Conservation (phyloP, 2,113 vertebrate species). For the Silurus glanis region DNA sequence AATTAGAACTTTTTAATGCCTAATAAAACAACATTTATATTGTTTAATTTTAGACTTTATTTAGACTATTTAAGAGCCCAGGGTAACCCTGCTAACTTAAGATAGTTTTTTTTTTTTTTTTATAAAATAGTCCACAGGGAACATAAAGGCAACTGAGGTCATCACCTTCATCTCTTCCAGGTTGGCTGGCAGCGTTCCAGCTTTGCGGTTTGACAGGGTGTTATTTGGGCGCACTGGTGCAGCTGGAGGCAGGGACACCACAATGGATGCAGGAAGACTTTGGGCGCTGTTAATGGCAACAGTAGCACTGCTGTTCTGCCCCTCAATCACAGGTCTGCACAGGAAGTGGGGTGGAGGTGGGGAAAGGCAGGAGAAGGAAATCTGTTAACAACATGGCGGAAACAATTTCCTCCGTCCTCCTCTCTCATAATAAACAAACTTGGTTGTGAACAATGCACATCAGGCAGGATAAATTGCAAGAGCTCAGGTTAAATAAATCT, state of each 20-base stretch:
- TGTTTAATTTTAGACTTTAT: too few species aligned
- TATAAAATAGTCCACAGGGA: not conserved
- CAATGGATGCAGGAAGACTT: conserved; percentile 71
- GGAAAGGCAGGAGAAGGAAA: conserved; percentile 46
- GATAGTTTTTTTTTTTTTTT: too few species aligned
- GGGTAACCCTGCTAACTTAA: too few species aligned
- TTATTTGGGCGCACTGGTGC: conserved; percentile 70
- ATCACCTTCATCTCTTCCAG: conserved; percentile 95
- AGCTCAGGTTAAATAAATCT: conserved; percentile 54
- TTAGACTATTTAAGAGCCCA: too few species aligned
- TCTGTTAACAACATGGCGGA: conserved; percentile 30
- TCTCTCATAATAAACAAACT: conserved; percentile 55
- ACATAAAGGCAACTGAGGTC: not conserved
- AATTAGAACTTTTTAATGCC: too few species aligned
- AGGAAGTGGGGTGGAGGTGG: conserved; percentile 57
- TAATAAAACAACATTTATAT: too few species aligned
- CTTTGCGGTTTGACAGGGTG: conserved; percentile 77
- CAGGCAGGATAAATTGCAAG: conserved; percentile 32
- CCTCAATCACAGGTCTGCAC: conserved; percentile 82
- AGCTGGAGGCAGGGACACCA: conserved; percentile 72
- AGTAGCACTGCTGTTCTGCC: conserved; percentile 72
- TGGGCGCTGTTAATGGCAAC: conserved; percentile 63
- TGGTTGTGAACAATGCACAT: conserved; percentile 33
- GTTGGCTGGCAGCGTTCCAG: conserved; percentile 86
- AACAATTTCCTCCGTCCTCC: conserved; percentile 45